Base-by-base conservation (phyloP, 2,797 vertebrate genomes). In the Chiloscyllium punctatum region DNA sequence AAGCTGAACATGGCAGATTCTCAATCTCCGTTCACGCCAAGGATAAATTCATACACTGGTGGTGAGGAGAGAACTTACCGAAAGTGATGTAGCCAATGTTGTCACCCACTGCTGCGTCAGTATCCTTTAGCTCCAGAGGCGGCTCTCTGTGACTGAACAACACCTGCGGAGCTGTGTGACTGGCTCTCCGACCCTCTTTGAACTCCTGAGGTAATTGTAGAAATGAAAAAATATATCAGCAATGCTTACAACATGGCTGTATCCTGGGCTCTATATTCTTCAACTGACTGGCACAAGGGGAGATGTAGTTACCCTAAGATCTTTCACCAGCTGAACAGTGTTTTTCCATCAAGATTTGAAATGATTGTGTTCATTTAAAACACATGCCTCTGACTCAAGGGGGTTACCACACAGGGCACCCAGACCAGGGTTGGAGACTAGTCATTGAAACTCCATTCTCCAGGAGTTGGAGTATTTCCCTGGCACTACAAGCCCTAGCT, bases 71-170 rank as follows among this genome's bases (percentile, higher is more conserved):
- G 6, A 48, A 94, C 98, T 97, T 96, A 99, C 99, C 99, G 2
- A 99, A 99, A 96, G 99, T 99, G 97, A 99, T 99, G 97, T 99
- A 99, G 96, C 99, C 99, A 5, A 99, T 99, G 97, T 99, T 99
- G 98, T 99, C 99, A 0, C 99, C 99, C 62, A 99, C 98, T 0
- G 99, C 98, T 0, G 99, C 99, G 0, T 99, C 99, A 0, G 99
- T 99, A 97, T 99, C 99, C 97, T 99, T 99, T 96, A 99, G 98
- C 96, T 99, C 99, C 97, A 99, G 97, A 16, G 99, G 99, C 0
- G 99, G 99, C 97, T 99, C 99, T 97, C 99, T 98, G 98, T 99
- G 99, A 97, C 98, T 99, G 97, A 99, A 99, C 96, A 99, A 98
- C 97, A 99, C 99, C 97, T 99, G 99, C 84, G 99, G 99, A 96